A percentile compares a stretch with the other conserved stretches of the same genome.
phyloP scores from a whole-genome alignment of 2,113 vertebrate genomes.

The Phrynosoma platyrhinos region DNA sequence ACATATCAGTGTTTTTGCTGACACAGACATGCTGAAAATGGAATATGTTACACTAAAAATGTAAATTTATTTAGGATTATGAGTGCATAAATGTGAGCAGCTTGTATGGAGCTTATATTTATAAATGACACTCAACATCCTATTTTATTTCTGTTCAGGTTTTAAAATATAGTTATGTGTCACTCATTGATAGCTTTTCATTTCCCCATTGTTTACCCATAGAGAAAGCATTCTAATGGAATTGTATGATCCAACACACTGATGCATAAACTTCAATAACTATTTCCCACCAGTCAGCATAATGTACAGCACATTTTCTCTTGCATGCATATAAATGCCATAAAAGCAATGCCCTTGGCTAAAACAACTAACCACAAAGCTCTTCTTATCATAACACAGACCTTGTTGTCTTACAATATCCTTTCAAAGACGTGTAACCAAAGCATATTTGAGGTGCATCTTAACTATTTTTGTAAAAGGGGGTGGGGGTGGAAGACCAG shows the following conservation, averaged over 20 bases:
- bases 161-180: not conserved
- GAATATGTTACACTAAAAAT: not conserved
- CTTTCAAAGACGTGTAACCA: not conserved
- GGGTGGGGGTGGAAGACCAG: too few relatives aligned
- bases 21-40: not conserved
- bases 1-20: not conserved
- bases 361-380: not conserved
- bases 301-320: fast-evolving
- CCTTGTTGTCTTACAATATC: not conserved
- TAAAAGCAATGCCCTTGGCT: too few relatives aligned
- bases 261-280: not conserved
- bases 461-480: not conserved
- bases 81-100: not conserved
- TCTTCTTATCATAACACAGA: fast-evolving
- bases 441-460: not conserved
- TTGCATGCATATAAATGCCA: fast-evolving
- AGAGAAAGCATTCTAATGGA: not conserved
- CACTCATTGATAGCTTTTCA: not conserved
- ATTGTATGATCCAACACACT: fast-evolving
- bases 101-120: not conserved
- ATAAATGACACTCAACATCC: not conserved
- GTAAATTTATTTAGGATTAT: not conserved
- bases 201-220: too few relatives aligned
- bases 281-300: not conserved
- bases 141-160: not conserved